Evolutionary conservation across 2,888 invertebrate species (phyloP).

Genomic region (Leptura quadrifasciata): DNA sequence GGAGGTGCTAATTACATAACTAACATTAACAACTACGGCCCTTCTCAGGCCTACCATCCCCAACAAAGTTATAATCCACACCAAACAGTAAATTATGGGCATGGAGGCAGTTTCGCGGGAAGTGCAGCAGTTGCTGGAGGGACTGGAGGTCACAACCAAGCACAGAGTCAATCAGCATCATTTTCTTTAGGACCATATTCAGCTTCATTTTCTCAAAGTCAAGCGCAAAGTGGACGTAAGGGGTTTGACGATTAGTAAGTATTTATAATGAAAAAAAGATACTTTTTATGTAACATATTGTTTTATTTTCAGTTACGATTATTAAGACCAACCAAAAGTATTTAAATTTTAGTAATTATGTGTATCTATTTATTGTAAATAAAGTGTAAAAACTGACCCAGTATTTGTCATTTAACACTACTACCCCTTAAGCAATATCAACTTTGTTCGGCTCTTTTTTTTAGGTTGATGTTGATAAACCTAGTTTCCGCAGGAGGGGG

Average conservation of each 20-base stretch:
- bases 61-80: constrained; percentile 14
- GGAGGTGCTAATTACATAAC: constrained; percentile 46
- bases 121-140: constrained; percentile 51
- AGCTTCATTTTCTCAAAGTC: constrained; percentile 56
- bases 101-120: constrained; percentile 50
- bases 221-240: constrained; percentile 49
- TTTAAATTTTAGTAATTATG: not conserved
- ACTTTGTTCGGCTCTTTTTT: too few relatives aligned
- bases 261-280: not conserved
- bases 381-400: constrained; percentile 1
- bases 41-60: constrained; percentile 24
- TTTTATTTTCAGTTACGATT: constrained; percentile 36
- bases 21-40: constrained; percentile 49
- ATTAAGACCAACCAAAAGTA: not conserved
- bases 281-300: not conserved
- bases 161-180: constrained; percentile 57
- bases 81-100: constrained; percentile 23
- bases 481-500: too few relatives aligned
- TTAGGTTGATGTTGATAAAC: too few relatives aligned
- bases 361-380: constrained; percentile 20
- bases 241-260: constrained; percentile 33
- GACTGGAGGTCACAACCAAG: constrained; percentile 44
- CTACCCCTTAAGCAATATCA: too few relatives aligned
- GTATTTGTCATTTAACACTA: too few relatives aligned
- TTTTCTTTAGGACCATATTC: constrained; percentile 56